Conservation (phyloP, 2,113 vertebrate species). For the Spea bombifrons region DNA sequence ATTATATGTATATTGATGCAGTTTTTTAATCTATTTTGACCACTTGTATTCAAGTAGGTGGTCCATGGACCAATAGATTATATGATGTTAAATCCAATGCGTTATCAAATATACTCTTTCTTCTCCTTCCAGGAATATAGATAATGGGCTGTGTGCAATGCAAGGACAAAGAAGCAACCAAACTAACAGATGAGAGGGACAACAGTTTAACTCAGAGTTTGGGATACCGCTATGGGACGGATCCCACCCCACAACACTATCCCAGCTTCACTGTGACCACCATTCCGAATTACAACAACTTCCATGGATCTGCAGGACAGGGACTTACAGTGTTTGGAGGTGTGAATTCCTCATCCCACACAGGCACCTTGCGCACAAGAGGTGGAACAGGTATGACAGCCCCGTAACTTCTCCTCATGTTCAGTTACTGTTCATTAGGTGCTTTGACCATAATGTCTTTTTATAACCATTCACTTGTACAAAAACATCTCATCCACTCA, state of each 20-base stretch:
- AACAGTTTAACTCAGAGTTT: constrained; percentile 83
- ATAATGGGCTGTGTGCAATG: constrained; percentile 99
- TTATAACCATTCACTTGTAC: no score
- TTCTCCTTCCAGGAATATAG: constrained; percentile 73
- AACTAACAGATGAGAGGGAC: constrained; percentile 88
- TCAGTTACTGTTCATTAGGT: no score
- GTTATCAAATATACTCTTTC: constrained; percentile 33
- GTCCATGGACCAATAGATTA: no score
- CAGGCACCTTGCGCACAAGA: constrained; percentile 84
- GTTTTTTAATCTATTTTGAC: no score
- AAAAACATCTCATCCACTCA: no score
- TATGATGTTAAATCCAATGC: no score
- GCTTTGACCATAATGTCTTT: no score
- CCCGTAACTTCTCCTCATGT: neutral
- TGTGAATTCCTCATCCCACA: constrained; percentile 85
- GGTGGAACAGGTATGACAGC: constrained; percentile 82
- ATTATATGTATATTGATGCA: no score
- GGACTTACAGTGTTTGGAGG: constrained; percentile 89
- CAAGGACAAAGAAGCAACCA: constrained; percentile 97
- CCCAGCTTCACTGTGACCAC: constrained; percentile 84
- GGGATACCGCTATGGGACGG: constrained; percentile 87
- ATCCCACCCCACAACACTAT: constrained; percentile 88
- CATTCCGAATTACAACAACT: constrained; percentile 97
- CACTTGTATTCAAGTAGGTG: no score
- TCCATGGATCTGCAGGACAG: constrained; percentile 79